A percentile compares a stretch with the other conserved stretches of the same genome.
phyloP scores from a whole-genome alignment of 2,113 vertebrate genomes.

The Phyllopteryx taeniolatus region DNA sequence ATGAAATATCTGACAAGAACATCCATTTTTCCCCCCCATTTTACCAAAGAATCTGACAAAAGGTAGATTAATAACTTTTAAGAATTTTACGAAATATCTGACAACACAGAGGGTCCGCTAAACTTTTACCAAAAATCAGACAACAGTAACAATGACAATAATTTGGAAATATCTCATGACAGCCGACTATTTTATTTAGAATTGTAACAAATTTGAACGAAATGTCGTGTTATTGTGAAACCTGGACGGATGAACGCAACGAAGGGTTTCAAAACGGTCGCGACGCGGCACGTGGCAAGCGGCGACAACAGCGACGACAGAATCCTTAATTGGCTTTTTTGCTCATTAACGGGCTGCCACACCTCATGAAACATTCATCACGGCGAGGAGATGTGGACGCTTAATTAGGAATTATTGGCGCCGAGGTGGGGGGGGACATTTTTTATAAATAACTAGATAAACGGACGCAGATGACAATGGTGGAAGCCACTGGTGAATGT shows the following conservation, averaged over 20 bases:
- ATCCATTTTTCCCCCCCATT: conserved; percentile 6
- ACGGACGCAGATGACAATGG: not conserved
- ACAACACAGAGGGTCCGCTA: not conserved
- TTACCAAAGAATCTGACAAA: too few species aligned
- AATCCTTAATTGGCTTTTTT: conserved; percentile 67
- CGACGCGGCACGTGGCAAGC: conserved; percentile 59
- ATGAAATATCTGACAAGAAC: conserved; percentile 15
- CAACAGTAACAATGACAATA: not conserved
- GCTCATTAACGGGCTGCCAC: conserved; percentile 67
- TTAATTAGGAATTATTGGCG: conserved; percentile 72
- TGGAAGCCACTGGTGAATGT: not conserved
- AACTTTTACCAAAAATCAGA: not conserved
- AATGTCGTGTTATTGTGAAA: not conserved
- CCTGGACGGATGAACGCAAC: not conserved
- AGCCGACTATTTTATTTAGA: not conserved
- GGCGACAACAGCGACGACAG: conserved; percentile 36
- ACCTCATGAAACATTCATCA: conserved; percentile 74
- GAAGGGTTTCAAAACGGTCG: not conserved
- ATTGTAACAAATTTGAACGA: not conserved
- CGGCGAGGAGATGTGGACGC: conserved; percentile 54
- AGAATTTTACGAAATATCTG: not conserved
- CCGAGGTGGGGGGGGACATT: conserved; percentile 15
- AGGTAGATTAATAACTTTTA: too few species aligned
- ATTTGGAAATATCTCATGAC: not conserved
- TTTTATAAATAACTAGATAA: not conserved